Percentiles rank a stretch among this genome's conserved stretches.
phyloP scores from a whole-genome alignment of 2,113 vertebrate genomes.

The Lota lota region DNA sequence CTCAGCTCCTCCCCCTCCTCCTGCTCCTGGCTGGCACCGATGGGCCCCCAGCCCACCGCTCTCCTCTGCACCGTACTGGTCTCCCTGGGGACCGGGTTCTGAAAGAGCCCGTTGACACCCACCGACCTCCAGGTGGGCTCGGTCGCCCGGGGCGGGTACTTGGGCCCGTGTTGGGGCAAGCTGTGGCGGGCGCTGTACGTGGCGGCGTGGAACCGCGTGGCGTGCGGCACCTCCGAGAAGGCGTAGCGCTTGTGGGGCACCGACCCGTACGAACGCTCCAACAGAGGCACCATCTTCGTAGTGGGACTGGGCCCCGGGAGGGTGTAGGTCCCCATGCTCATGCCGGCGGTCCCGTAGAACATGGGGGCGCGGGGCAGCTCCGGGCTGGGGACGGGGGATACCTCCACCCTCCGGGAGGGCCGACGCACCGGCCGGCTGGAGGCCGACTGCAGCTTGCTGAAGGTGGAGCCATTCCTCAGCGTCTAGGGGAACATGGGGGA shows the following conservation, averaged over 20 bases:
- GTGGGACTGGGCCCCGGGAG: slow-evolving; percentile 22
- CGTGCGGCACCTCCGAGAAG: slow-evolving; percentile 33
- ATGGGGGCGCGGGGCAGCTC: neutral
- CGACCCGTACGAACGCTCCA: neutral
- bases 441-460: neutral
- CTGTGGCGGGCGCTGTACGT: neutral
- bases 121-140: neutral
- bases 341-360: neutral
- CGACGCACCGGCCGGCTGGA: slow-evolving; percentile 3
- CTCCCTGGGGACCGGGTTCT: neutral
- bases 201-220: neutral
- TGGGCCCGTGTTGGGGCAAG: neutral
- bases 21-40: neutral
- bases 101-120: no score
- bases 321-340: slow-evolving; percentile 19
- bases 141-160: no score
- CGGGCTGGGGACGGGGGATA: slow-evolving; percentile 36
- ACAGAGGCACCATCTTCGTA: neutral
- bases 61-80: neutral
- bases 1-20: neutral
- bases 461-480: no score
- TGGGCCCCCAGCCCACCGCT: neutral
- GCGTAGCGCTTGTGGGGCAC: slow-evolving; percentile 15
- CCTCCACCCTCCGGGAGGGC: slow-evolving; percentile 44
- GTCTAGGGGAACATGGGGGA: no score